Evolutionary conservation across 2,113 vertebrate genomes (phyloP), one percentile per base, ranked within the genome.

Genomic region (Alouatta palliata): DNA sequence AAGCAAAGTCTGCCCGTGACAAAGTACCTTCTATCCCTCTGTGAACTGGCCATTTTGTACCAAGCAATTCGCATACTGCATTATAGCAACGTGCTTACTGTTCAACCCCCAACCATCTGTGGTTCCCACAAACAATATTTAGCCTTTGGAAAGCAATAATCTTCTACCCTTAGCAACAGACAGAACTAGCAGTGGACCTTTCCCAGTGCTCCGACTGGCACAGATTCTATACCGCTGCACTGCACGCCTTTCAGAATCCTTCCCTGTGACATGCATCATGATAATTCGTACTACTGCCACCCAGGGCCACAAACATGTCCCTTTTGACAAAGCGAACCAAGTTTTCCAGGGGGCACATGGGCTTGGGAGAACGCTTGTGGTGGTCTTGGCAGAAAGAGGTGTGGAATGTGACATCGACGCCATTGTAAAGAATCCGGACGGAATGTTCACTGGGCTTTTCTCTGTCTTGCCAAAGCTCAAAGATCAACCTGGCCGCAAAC

Each of bases 401-500:
- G 95, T 99, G 99, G 98, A 99, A 99, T 3, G 99, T 99, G 98
- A 99, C 99, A 32, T 99, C 99, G 16, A 99, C 98, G 0, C 99
- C 99, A 0, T 99, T 99, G 97, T 99, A 99, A 35, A 99, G 99
- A 77, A 99, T 98, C 83, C 99, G 99, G 90, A 99, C 95, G 14
- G 99, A 99, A 87, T 99, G 98, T 71, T 99, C 98, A 10, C 97
- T 96, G 97, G 98, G 98, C 95, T 98, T 99, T 47, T 99, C 98
- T 45, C 98, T 99, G 96, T 99, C 98, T 93, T 99, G 99, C 99
- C 99, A 99, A 85, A 99, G 97, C 98, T 99, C 99, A 86, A 99
- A 99, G 90, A 99, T 99, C 73, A 99, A 97, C 77, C 99, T 99
- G n/a, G 99, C 99, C 0, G 99, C 99, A 87, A 99, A 99, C 32